phyloP scores from a whole-genome alignment of 2,797 vertebrate genomes.

The Eptatretus atami region DNA sequence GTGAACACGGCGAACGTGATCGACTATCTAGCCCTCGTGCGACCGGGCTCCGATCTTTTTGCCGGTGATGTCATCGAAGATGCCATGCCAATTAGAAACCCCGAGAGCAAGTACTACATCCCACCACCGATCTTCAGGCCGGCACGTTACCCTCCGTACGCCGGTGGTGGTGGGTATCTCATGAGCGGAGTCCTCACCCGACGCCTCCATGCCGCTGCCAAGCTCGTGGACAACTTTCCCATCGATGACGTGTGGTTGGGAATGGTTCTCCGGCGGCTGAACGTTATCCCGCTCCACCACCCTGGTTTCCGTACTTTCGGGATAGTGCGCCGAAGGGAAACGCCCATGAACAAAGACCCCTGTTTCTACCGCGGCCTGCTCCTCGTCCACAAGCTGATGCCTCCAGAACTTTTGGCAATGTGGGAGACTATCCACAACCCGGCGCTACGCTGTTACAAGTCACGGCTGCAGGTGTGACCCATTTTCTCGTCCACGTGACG shows the following conservation, averaged over 20 bases:
- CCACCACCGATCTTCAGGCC: slow-evolving; percentile 37
- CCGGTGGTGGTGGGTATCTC: slow-evolving; percentile 61
- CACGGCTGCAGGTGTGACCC: too few species aligned
- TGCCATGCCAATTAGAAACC: slow-evolving; percentile 47
- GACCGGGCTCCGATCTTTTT: slow-evolving; percentile 24
- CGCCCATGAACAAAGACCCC: slow-evolving; percentile 30
- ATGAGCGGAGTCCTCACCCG: slow-evolving; percentile 37
- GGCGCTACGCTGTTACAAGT: not conserved
- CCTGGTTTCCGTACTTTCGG: slow-evolving; percentile 32
- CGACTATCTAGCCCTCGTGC: slow-evolving; percentile 24
- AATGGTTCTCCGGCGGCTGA: slow-evolving; percentile 38
- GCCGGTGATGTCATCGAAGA: slow-evolving; percentile 49
- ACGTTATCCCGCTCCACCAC: slow-evolving; percentile 23
- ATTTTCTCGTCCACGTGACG: too few species aligned
- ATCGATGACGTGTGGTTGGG: slow-evolving; percentile 82
- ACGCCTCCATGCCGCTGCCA: slow-evolving; percentile 26
- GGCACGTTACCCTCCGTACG: slow-evolving; percentile 47
- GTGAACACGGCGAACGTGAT: slow-evolving; percentile 50
- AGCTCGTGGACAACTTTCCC: slow-evolving; percentile 47
- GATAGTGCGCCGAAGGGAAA: slow-evolving; percentile 16
- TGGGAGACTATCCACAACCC: slow-evolving; percentile 22
- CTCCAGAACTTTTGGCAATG: slow-evolving; percentile 29
- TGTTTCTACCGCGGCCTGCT: slow-evolving; percentile 36
- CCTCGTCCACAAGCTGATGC: slow-evolving; percentile 37
- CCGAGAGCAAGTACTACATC: slow-evolving; percentile 75